phyloP scores from a whole-genome alignment of 2,113 vertebrate genomes.

The Macroglossus sobrinus region DNA sequence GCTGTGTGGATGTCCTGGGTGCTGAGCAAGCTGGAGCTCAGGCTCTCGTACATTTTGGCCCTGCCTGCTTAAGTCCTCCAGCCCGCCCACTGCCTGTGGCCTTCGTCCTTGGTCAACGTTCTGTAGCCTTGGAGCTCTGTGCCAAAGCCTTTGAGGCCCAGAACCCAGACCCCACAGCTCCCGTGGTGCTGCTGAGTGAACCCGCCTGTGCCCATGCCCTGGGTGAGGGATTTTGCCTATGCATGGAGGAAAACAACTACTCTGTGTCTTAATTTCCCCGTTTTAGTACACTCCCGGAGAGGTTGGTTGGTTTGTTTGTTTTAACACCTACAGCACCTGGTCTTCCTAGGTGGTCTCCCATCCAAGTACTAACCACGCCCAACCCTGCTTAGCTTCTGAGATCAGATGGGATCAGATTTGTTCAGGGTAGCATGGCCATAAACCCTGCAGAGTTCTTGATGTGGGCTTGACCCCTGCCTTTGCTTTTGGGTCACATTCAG shows the following conservation, averaged over 20 bases:
- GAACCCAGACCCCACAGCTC: slow-evolving; percentile 82
- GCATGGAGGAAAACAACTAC: neutral
- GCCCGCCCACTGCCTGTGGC: slow-evolving; percentile 86
- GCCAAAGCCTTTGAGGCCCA: slow-evolving; percentile 84
- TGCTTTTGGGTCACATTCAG: neutral
- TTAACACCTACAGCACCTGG: too few species aligned
- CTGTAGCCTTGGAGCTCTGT: slow-evolving; percentile 84
- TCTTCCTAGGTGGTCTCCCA: too few species aligned
- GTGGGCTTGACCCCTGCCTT: neutral
- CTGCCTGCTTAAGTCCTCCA: slow-evolving; percentile 91
- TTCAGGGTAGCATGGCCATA: too few species aligned
- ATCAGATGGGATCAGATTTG: too few species aligned
- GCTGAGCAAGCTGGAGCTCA: slow-evolving; percentile 90
- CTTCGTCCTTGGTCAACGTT: slow-evolving; percentile 88
- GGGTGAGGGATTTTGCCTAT: slow-evolving; percentile 77
- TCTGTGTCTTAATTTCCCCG: neutral
- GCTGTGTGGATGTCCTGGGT: slow-evolving; percentile 95
- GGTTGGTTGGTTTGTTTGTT: too few species aligned
- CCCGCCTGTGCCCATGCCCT: slow-evolving; percentile 83
- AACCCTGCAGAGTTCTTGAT: neutral
- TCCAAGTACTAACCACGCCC: too few species aligned
- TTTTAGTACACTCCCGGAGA: neutral
- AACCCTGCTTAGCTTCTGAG: too few species aligned
- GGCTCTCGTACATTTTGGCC: slow-evolving; percentile 92
- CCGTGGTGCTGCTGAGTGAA: slow-evolving; percentile 88